phyloP scores from a whole-genome alignment of 2,888 invertebrate genomes.

The Teinopalpus imperialis region DNA sequence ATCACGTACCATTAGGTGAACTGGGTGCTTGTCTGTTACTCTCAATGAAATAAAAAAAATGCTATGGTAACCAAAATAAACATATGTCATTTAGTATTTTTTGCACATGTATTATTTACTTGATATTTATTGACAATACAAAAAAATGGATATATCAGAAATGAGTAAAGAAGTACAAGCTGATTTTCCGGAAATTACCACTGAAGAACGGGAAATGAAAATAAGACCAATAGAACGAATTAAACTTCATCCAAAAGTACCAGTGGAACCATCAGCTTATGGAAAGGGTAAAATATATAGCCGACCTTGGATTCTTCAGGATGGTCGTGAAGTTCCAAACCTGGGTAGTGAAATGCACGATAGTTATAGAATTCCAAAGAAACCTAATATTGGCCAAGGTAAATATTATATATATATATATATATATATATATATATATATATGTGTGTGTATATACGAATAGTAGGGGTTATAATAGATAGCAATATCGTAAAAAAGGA shows the following conservation, averaged over 20 bases:
- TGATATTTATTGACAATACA: conserved; percentile 27
- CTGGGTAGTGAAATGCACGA: conserved; percentile 69
- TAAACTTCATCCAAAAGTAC: conserved; percentile 62
- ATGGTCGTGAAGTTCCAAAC: conserved; percentile 57
- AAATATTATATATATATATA: too few relatives aligned
- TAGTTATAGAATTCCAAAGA: conserved; percentile 51
- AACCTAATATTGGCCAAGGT: conserved; percentile 52
- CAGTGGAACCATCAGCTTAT: conserved; percentile 64
- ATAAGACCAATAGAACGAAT: conserved; percentile 63
- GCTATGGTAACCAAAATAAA: background rate
- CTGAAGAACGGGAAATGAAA: conserved; percentile 50
- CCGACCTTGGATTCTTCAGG: conserved; percentile 70
- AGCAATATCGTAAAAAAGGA: too few relatives aligned
- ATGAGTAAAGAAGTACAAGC: conserved; percentile 53
- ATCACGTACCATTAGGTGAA: too few relatives aligned
- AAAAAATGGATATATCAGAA: conserved; percentile 36
- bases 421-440: too few relatives aligned
- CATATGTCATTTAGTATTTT: background rate
- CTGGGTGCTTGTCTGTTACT: too few relatives aligned
- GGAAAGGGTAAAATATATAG: conserved; percentile 65
- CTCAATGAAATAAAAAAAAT: too few relatives aligned
- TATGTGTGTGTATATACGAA: too few relatives aligned
- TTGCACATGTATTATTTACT: background rate
- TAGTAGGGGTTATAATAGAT: too few relatives aligned
- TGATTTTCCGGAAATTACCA: conserved; percentile 53